phyloP scores from a whole-genome alignment of 1,140 invertebrate species.

The Ruditapes philippinarum region DNA sequence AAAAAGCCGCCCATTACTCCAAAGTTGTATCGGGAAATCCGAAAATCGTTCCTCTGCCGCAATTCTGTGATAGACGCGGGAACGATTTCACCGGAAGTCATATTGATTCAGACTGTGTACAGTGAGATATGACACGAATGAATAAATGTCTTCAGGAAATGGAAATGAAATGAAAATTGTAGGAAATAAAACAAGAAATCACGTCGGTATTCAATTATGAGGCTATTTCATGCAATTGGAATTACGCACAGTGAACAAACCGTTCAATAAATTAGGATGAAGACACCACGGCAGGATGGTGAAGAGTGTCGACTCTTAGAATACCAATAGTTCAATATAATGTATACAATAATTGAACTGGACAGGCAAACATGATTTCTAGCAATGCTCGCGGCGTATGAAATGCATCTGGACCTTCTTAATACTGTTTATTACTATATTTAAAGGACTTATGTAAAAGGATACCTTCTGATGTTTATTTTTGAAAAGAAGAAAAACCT shows the following conservation, averaged over 20 bases:
- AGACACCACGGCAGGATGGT: too few species aligned
- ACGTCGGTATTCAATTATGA: not conserved
- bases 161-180: slow-evolving; percentile 8
- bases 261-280: not conserved
- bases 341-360: not conserved
- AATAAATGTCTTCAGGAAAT: slow-evolving; percentile 41
- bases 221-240: not conserved
- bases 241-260: not conserved
- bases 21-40: slow-evolving; percentile 39
- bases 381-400: not conserved
- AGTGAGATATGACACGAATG: slow-evolving; percentile 50
- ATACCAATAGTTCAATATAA: not conserved
- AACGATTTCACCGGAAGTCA: slow-evolving; percentile 43
- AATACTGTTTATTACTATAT: too few species aligned
- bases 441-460: too few species aligned
- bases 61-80: slow-evolving; percentile 35
- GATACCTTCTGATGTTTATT: too few species aligned
- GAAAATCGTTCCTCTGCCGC: slow-evolving; percentile 19
- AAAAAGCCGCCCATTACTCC: slow-evolving; percentile 10
- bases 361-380: not conserved
- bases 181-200: slow-evolving; percentile 4
- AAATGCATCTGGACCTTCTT: slow-evolving; percentile 16
- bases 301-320: not conserved
- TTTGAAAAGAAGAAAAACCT: too few species aligned
- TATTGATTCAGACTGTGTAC: slow-evolving; percentile 62